A percentile compares a stretch with the other conserved stretches of the same genome.
Conservation (phyloP, 2,797 vertebrate genomes). For the Muscicapa comitata region DNA sequence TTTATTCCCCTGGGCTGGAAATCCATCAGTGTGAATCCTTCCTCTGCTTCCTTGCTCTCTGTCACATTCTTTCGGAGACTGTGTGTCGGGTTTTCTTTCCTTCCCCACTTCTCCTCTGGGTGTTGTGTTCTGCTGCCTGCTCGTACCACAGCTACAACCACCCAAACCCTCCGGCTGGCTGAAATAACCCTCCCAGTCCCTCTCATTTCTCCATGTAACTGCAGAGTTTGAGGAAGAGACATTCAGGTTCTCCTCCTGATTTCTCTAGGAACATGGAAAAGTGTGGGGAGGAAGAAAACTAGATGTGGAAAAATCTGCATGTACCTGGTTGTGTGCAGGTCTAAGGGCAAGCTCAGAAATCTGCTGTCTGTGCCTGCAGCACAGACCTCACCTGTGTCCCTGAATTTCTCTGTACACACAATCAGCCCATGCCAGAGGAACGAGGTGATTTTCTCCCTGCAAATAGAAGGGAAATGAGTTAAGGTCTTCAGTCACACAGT, state of each 20-base stretch:
- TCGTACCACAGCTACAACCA: background rate
- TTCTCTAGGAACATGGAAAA: background rate
- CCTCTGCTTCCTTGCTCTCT: background rate
- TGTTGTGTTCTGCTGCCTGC: background rate
- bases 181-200: background rate
- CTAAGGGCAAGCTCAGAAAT: background rate
- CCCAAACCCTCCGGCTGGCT: rapidly evolving
- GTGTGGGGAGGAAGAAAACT: background rate
- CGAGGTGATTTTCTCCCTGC: background rate
- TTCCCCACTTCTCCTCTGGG: constrained; percentile 1
- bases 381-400: background rate
- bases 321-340: background rate
- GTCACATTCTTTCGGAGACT: background rate
- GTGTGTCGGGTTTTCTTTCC: background rate
- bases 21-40: background rate
- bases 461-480: background rate
- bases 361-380: background rate
- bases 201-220: background rate
- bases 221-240: background rate
- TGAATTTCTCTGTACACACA: background rate
- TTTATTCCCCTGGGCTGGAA: background rate
- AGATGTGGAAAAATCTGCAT: background rate
- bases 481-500: background rate
- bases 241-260: background rate
- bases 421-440: background rate